These are phyloP conservation scores for Cyrtonyx montezumae DNA, from an alignment of 2,113 vertebrate species.

Conservation along the genomic window DNA sequence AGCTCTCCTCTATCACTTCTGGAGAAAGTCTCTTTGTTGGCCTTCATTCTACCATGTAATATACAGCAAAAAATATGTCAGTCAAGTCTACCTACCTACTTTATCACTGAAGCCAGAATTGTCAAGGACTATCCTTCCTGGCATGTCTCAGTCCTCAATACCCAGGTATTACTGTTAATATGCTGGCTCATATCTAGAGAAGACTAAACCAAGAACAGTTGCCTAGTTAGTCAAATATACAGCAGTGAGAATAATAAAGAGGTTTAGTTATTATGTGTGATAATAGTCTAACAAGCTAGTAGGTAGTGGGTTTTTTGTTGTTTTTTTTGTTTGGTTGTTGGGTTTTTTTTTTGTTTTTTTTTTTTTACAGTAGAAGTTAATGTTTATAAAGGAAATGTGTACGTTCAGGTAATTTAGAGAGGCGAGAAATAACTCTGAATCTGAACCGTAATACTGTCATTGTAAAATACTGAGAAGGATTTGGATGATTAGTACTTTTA, in stretches of 20 bases:
- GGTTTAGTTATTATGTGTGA: not conserved
- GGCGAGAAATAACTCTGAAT: not conserved
- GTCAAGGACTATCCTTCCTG: not conserved
- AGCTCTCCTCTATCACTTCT: not conserved
- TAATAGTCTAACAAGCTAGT: not conserved
- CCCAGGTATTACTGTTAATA: not conserved
- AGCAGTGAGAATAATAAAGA: not conserved
- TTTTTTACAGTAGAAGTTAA: not conserved
- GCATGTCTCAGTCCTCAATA: not conserved
- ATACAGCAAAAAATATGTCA: not conserved
- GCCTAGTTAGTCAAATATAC: not conserved
- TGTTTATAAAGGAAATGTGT: not conserved
- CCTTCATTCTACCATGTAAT: not conserved
- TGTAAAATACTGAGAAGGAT: not conserved
- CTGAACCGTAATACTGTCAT: not conserved
- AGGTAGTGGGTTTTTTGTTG: not conserved
- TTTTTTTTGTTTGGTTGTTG: no score
- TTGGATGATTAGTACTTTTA: not conserved
- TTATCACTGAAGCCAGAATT: not conserved
- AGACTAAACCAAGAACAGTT: not conserved
- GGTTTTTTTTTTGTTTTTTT: not conserved
- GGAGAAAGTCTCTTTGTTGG: not conserved
- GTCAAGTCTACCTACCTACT: not conserved
- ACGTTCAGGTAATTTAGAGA: not conserved
- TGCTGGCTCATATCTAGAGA: slow-evolving; percentile 26